Evolutionary conservation across 2,797 vertebrate genomes (phyloP).

Genomic region (Nannoperca australis): DNA sequence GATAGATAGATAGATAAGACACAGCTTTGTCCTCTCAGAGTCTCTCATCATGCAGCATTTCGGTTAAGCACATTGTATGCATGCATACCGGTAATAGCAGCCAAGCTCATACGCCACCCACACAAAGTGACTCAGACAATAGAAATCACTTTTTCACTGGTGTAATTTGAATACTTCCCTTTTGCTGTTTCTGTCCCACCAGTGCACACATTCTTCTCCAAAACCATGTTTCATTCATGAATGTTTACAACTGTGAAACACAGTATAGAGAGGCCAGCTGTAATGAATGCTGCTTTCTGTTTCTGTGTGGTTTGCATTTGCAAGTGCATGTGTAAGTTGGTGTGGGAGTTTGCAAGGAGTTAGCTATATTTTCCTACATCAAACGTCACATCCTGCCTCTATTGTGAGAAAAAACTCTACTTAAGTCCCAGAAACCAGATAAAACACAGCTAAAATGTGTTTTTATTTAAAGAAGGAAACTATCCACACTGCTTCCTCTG

Average conservation of each 20-base stretch:
- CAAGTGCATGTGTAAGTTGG: background rate
- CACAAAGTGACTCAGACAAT: slow-evolving; percentile 58
- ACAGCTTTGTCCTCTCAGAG: background rate
- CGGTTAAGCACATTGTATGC: slow-evolving; percentile 31
- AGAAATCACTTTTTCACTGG: slow-evolving; percentile 11
- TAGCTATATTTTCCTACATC: slow-evolving; percentile 5
- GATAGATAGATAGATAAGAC: background rate
- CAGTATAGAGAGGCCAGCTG: too few relatives aligned
- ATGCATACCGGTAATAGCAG: slow-evolving; percentile 34
- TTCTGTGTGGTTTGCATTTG: background rate
- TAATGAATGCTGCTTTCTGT: background rate
- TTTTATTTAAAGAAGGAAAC: background rate
- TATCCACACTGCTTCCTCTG: background rate
- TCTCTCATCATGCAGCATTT: background rate
- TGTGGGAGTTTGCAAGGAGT: background rate
- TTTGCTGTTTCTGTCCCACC: background rate
- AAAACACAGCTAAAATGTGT: background rate
- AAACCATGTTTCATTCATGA: background rate
- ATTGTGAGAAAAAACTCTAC: background rate
- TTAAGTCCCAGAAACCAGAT: background rate
- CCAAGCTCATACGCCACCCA: slow-evolving; percentile 18
- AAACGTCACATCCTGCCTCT: background rate
- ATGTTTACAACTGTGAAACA: background rate
- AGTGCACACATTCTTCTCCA: background rate
- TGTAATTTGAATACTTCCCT: slow-evolving; percentile 11